Evolutionary conservation across 1,140 invertebrate genomes (phyloP).

Genomic region (Neodiprion virginianus): DNA sequence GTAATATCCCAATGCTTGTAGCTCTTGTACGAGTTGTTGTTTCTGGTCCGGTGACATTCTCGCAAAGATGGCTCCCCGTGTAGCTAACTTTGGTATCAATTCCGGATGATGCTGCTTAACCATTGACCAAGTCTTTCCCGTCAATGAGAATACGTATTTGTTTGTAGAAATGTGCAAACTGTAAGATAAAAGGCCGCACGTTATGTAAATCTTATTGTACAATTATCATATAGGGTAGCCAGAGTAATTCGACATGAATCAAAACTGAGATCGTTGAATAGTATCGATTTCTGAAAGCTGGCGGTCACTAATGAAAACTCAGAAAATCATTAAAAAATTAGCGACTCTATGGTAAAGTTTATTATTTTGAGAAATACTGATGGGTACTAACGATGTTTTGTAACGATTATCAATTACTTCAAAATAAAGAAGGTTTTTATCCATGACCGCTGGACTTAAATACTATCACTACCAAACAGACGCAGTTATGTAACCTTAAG

Average conservation of each 20-base stretch:
- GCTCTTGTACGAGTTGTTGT: slow-evolving; percentile 84
- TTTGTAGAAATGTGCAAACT: slow-evolving; percentile 53
- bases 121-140: slow-evolving; percentile 76
- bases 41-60: slow-evolving; percentile 97
- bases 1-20: slow-evolving; percentile 84
- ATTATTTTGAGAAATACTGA: too few relatives aligned
- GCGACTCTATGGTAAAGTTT: too few relatives aligned
- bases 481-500: too few relatives aligned
- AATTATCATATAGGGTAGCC: not conserved
- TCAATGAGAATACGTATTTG: slow-evolving; percentile 72
- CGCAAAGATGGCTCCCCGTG: slow-evolving; percentile 87
- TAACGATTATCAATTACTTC: too few relatives aligned
- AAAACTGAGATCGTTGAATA: not conserved
- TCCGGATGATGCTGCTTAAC: slow-evolving; percentile 74
- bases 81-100: slow-evolving; percentile 71
- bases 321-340: too few relatives aligned
- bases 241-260: not conserved
- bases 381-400: too few relatives aligned
- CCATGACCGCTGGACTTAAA: too few relatives aligned
- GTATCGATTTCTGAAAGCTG: slow-evolving; percentile 19
- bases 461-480: too few relatives aligned
- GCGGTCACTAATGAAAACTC: slow-evolving; percentile 9
- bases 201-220: slow-evolving; percentile 22
- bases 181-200: slow-evolving; percentile 37
- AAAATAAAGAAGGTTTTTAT: too few relatives aligned